Base-by-base conservation (phyloP, 1,140 invertebrate species). In the Manduca sexta region DNA sequence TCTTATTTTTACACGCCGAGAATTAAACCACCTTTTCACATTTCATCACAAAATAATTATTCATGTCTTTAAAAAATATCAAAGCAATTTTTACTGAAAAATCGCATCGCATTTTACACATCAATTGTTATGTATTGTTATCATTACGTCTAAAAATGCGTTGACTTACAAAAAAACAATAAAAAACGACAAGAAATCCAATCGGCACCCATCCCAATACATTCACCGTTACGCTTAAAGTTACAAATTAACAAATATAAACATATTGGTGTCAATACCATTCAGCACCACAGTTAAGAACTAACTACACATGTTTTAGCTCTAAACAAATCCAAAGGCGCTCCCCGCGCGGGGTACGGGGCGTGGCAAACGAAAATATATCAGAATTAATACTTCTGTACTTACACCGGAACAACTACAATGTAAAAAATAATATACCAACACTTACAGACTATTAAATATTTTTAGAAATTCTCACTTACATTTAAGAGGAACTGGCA, bases 391-490 rank as follows among this genome's bases (percentile, higher is more conserved):
- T 79, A 79, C 72, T 73, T 69, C 69, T 69, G 41, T 65, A 72
- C 68, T 66, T 66, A 71, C 56, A 56, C 68, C 40, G 38, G 42
- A 40, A 38, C 45, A 69, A 60, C 60, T 76, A 74, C 52, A 63
- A 64, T 76, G 59, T 73, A 70, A 79, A 75, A 71, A 72, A 80
- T 69, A 80, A 78, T 74, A 78, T 69, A 76, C 66, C 65, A 72
- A 78, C 74, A 76, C 79, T 82, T 80, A 82, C 64, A 45, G 69
- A 68, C 78, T 84, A 81, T 29, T 30, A 69, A 78, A 82, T 78
- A 82, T 81, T 81, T 80, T 77, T 82, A 84, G 80, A 84, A 80
- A 84, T 81, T 82, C 76, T 82, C 75, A 82, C 78, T 82, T 84
- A 82, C 67, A 74, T 72, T 81, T 81, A 84, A 82, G 78, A 84